Percentiles rank a stretch among this genome's conserved stretches.
Evolutionary conservation across 1,140 invertebrate genomes (phyloP).

Genomic region (Drosophila ercepeae): DNA sequence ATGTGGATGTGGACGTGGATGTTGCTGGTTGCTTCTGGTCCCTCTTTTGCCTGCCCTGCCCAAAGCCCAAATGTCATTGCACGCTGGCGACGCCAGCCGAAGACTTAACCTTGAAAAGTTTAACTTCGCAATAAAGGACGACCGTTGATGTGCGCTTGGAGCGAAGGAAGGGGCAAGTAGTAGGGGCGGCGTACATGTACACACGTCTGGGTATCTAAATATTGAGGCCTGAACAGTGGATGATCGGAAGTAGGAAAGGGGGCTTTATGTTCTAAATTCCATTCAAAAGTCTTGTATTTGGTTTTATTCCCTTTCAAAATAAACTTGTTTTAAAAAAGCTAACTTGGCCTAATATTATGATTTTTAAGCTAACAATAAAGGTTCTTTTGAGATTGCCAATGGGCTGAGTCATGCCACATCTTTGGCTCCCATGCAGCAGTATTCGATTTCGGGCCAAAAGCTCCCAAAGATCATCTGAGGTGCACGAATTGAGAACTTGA

Average conservation of each 20-base stretch:
- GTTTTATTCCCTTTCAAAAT: too few species aligned
- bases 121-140: slow-evolving; percentile 49
- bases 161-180: slow-evolving; percentile 10
- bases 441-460: slow-evolving; percentile 19
- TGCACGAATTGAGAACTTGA: slow-evolving; percentile 43
- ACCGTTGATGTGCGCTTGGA: slow-evolving; percentile 1
- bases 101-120: slow-evolving; percentile 77
- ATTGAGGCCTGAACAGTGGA: slow-evolving; percentile 12
- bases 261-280: neutral
- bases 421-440: slow-evolving; percentile 7
- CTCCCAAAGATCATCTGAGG: slow-evolving; percentile 29
- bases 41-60: slow-evolving; percentile 3
- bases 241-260: neutral
- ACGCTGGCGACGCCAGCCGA: slow-evolving; percentile 49
- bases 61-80: slow-evolving; percentile 69
- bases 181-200: neutral
- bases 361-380: neutral
- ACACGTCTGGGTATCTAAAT: slow-evolving; percentile 1
- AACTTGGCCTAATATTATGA: neutral
- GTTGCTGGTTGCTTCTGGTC: slow-evolving; percentile 43
- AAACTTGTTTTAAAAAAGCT: neutral
- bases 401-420: slow-evolving; percentile 14
- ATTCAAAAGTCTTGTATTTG: too few species aligned
- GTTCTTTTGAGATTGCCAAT: neutral
- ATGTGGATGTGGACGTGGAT: slow-evolving; percentile 38